Conservation (phyloP, 2,888 invertebrate genomes). For the Sphaerophoria rueppellii region DNA sequence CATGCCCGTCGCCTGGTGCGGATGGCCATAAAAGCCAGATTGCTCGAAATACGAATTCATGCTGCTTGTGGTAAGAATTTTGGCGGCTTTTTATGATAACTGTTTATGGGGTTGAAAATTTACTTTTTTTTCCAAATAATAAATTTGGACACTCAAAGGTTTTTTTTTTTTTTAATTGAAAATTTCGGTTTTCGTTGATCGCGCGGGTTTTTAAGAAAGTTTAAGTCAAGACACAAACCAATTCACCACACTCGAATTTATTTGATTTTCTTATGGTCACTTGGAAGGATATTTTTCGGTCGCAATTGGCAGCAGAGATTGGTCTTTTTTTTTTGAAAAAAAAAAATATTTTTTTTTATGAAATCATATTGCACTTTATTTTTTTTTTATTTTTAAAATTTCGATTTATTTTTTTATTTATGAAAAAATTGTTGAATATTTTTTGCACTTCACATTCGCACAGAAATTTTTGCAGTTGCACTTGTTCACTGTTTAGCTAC, state of each 20-base stretch:
- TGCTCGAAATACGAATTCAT: conserved; percentile 99
- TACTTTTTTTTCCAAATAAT: conserved; percentile 8
- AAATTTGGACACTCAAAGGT: neutral
- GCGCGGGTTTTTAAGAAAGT: conserved; percentile 40
- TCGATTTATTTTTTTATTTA: conserved; percentile 10
- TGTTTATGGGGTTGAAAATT: conserved; percentile 28
- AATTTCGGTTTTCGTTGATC: conserved; percentile 27
- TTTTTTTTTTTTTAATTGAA: neutral
- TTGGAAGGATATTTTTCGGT: conserved; percentile 34
- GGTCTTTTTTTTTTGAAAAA: conserved; percentile 32
- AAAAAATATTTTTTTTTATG: conserved; percentile 26
- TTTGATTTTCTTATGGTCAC: conserved; percentile 32
- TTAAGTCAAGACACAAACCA: conserved; percentile 68
- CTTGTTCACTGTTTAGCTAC: conserved; percentile 47
- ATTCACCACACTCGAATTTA: conserved; percentile 61
- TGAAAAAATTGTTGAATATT: conserved; percentile 28
- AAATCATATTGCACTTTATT: conserved; percentile 44
- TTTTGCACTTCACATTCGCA: conserved; percentile 41
- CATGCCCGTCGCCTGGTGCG: conserved; percentile 89
- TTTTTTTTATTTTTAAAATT: conserved; percentile 9
- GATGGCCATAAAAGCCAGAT: conserved; percentile 97
- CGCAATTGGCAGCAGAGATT: conserved; percentile 32
- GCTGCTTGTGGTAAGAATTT: conserved; percentile 82
- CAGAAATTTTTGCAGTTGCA: conserved; percentile 16
- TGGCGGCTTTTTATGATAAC: conserved; percentile 78